A percentile compares a stretch with the other conserved stretches of the same genome.
These are phyloP conservation scores for Notospermus geniculatus DNA, from an alignment of 1,140 invertebrate species.

Conservation along the genomic window DNA sequence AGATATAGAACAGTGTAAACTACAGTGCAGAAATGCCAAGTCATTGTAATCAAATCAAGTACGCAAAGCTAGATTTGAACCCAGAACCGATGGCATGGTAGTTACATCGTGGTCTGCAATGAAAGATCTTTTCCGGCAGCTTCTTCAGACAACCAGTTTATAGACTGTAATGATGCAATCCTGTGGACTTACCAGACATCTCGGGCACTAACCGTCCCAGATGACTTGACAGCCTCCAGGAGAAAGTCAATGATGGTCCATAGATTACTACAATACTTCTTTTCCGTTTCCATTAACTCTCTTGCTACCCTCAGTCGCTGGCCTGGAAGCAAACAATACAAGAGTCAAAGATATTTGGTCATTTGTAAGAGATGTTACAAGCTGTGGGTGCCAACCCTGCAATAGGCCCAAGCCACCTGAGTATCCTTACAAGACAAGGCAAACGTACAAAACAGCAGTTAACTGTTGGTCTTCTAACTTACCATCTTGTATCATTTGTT, in stretches of 20 bases:
- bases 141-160: too few species aligned
- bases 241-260: slow-evolving; percentile 49
- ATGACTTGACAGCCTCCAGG: slow-evolving; percentile 39
- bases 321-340: slow-evolving; percentile 6
- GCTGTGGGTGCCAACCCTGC: too few species aligned
- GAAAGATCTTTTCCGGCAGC: too few species aligned
- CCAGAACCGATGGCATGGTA: too few species aligned
- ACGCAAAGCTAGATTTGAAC: too few species aligned
- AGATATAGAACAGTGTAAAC: background rate
- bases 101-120: too few species aligned
- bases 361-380: background rate
- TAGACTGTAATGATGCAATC: too few species aligned
- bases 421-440: too few species aligned
- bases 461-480: background rate
- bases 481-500: slow-evolving; percentile 6
- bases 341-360: background rate
- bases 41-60: too few species aligned
- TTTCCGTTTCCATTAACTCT: slow-evolving; percentile 50
- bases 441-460: too few species aligned
- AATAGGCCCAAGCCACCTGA: too few species aligned
- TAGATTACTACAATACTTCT: slow-evolving; percentile 48
- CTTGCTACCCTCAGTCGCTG: slow-evolving; percentile 37
- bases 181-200: slow-evolving; percentile 35
- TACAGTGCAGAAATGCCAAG: too few species aligned
- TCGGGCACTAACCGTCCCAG: slow-evolving; percentile 33